Percentiles rank a stretch among this genome's conserved stretches.
Conservation (phyloP, 1,140 invertebrate species). For the Zaprionus capensis region DNA sequence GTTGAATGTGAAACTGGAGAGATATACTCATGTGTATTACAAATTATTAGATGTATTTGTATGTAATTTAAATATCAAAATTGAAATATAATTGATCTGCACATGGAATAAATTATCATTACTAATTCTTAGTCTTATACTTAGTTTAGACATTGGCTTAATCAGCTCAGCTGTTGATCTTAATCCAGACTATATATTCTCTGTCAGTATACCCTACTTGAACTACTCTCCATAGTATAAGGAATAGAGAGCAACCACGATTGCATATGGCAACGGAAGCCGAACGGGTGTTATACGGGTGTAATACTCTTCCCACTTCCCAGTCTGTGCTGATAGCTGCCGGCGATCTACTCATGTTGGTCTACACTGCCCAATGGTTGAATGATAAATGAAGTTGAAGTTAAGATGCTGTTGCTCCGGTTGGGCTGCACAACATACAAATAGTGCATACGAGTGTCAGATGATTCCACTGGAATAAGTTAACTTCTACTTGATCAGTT, state of each 20-base stretch:
- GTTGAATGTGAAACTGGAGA: too few species aligned
- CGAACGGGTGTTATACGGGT: slow-evolving; percentile 18
- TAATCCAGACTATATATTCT: too few species aligned
- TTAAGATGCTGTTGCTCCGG: not conserved
- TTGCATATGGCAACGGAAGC: slow-evolving; percentile 33
- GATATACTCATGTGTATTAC: too few species aligned
- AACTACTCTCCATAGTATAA: too few species aligned
- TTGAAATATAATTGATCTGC: not conserved
- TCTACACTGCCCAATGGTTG: not conserved
- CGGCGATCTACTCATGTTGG: slow-evolving; percentile 14
- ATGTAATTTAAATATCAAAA: not conserved
- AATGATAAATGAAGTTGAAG: slow-evolving; percentile 48
- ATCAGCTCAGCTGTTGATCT: too few species aligned
- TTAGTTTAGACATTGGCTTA: too few species aligned
- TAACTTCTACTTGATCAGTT: too few species aligned
- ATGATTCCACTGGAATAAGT: too few species aligned
- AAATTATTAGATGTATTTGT: too few species aligned
- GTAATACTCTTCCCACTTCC: slow-evolving; percentile 33
- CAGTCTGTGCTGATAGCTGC: slow-evolving; percentile 47
- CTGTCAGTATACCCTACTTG: too few species aligned
- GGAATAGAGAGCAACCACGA: not conserved
- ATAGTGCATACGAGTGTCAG: too few species aligned
- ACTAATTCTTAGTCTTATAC: not conserved
- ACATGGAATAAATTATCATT: not conserved
- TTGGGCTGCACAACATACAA: too few species aligned